Evolutionary conservation across 2,888 invertebrate genomes (phyloP).

Genomic region (Lasius platythorax): DNA sequence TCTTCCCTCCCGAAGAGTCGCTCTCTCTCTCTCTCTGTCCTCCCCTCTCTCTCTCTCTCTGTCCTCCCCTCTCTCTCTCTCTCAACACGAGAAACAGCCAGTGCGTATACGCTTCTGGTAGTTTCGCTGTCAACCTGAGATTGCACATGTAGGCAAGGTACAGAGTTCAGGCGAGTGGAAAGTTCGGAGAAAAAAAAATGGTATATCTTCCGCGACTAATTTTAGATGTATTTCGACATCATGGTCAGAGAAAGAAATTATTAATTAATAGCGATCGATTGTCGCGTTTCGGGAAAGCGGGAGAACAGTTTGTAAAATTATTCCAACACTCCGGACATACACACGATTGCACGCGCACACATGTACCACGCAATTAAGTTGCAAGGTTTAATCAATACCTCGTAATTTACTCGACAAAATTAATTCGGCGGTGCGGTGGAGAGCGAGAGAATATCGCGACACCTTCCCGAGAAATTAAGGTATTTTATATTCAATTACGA

Average conservation of each 20-base stretch:
- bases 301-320: background rate
- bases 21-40: background rate
- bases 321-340: background rate
- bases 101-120: background rate
- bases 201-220: background rate
- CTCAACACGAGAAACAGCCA: background rate
- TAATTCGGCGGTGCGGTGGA: background rate
- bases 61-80: too few species aligned
- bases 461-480: background rate
- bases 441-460: background rate
- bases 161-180: conserved; percentile 54
- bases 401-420: conserved; percentile 1
- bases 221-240: background rate
- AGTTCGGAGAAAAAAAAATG: conserved; percentile 64
- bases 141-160: background rate
- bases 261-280: conserved; percentile 24
- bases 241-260: conserved; percentile 12
- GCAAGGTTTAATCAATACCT: conserved; percentile 3
- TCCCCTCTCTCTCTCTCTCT: too few species aligned
- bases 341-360: background rate
- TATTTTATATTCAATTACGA: background rate
- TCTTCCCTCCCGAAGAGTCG: background rate
- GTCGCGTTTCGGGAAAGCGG: background rate
- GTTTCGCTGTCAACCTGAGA: background rate
- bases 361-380: background rate